Evolutionary conservation across 2,888 invertebrate species (phyloP), one percentile per base, ranked within the genome.

Genomic region (Cerastoderma edule): DNA sequence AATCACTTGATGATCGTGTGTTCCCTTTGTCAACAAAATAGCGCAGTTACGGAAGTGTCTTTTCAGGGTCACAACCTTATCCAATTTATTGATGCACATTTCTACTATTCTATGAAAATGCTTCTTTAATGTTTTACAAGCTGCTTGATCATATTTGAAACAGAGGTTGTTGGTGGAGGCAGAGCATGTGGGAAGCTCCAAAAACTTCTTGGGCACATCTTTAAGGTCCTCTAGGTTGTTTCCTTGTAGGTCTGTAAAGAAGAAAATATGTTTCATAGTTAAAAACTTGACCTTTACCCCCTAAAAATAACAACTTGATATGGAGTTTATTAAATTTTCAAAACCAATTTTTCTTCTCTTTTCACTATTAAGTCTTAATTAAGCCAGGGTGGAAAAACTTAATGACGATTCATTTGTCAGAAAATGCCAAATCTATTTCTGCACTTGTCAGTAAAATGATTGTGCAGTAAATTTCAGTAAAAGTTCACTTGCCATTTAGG

Each of bases 31-130:
- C 0, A 19, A 33, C 33, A 75, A 57, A 16, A 65, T 48, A 16
- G 35, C 74, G 48, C 65, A 65, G 48, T 69, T 56, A 1, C 57
- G 32, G 33, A 54, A 69, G 5, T 60, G 50, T 16, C 10, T 30
- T 8, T 24, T 32, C 2, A 46, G 30, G 32, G 60, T 10, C 48
- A 46, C 0, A 16, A n/a, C 33, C 1, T 48, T 16, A 19, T 24
- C 13, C 19, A 35, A 19, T 27, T 5, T 5, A 19, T 66, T 28
- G 19, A 19, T 24, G 8, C 66, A 39, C 19, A 13, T 46, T 30
- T 77, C 75, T 1, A 75, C 78, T 0, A 81, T 35, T 30, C 28
- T 28, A 32, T 81, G 72, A 27, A 81, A 81, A 69, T 81, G 77
- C 39, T 50, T 64, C 22, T 19, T 33, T 13, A 81, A 64, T 22